These are phyloP conservation scores for Crenuchus spilurus DNA, from an alignment of 2,797 vertebrate genomes.

Conservation along the genomic window DNA sequence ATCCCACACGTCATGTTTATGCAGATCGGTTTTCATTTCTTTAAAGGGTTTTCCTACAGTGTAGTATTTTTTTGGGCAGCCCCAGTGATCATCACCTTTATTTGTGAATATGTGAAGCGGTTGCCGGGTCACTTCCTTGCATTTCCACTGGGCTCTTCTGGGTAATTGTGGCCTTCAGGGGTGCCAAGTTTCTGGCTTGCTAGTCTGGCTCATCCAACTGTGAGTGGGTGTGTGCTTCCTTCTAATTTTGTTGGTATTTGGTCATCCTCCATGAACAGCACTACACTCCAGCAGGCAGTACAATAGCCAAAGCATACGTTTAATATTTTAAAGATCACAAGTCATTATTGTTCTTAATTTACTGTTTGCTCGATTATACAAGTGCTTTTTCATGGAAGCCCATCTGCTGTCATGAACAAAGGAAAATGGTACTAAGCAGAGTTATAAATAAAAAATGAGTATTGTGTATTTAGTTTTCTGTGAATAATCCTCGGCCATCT, in stretches of 20 bases:
- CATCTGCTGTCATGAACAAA: too few relatives aligned
- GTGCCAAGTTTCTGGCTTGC: not conserved
- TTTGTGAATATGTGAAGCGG: not conserved
- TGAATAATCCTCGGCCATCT: too few relatives aligned
- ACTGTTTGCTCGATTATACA: too few relatives aligned
- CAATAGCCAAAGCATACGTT: not conserved
- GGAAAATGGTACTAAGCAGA: too few relatives aligned
- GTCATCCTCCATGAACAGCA: not conserved
- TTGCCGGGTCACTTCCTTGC: not conserved
- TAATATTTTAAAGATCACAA: too few relatives aligned
- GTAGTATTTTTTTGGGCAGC: not conserved
- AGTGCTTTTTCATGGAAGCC: too few relatives aligned
- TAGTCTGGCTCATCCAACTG: not conserved
- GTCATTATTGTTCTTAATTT: too few relatives aligned
- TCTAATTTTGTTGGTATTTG: conserved; percentile 3
- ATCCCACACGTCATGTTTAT: too few relatives aligned
- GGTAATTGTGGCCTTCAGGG: not conserved
- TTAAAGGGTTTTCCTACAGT: not conserved
- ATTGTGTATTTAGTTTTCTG: too few relatives aligned
- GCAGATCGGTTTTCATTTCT: not conserved
- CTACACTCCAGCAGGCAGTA: not conserved
- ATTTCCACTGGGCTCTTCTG: not conserved
- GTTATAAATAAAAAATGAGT: too few relatives aligned
- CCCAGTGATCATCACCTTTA: not conserved
- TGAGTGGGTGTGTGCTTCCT: not conserved